These are phyloP conservation scores for Temnothorax unifasciatus DNA, from an alignment of 2,888 invertebrate genomes.

Conservation along the genomic window DNA sequence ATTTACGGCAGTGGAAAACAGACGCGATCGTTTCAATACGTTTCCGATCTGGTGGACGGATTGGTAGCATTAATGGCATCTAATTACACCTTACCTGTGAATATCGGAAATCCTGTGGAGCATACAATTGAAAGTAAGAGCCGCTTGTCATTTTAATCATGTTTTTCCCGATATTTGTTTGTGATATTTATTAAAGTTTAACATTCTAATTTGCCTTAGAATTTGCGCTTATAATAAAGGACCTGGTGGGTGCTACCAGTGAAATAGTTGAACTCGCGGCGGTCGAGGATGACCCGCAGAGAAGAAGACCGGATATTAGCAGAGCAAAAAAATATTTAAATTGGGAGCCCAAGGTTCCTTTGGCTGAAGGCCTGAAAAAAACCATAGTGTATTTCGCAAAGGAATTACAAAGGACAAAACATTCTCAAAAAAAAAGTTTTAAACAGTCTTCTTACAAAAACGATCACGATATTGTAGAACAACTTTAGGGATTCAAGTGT, in stretches of 20 bases:
- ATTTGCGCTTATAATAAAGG: conserved; percentile 94
- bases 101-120: conserved; percentile 99
- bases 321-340: conserved; percentile 94
- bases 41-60: conserved; percentile 98
- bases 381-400: conserved; percentile 98
- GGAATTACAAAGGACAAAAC: conserved; percentile 91
- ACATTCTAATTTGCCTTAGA: conserved; percentile 87
- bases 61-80: conserved; percentile 96
- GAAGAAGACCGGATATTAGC: conserved; percentile 97
- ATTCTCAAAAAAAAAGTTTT: conserved; percentile 87
- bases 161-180: not conserved
- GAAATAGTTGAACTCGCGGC: conserved; percentile 94
- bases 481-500: conserved; percentile 73
- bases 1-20: conserved; percentile 95
- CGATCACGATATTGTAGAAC: conserved; percentile 84
- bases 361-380: conserved; percentile 95
- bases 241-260: conserved; percentile 94
- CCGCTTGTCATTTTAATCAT: not conserved
- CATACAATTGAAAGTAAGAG: conserved; percentile 94
- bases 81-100: conserved; percentile 97
- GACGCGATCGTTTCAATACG: conserved; percentile 99
- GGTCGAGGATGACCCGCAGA: conserved; percentile 98
- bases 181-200: not conserved
- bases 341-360: conserved; percentile 97
- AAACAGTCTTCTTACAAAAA: conserved; percentile 80